Evolutionary conservation across 2,888 invertebrate genomes (phyloP).

Genomic region (Acrobasis suavella): DNA sequence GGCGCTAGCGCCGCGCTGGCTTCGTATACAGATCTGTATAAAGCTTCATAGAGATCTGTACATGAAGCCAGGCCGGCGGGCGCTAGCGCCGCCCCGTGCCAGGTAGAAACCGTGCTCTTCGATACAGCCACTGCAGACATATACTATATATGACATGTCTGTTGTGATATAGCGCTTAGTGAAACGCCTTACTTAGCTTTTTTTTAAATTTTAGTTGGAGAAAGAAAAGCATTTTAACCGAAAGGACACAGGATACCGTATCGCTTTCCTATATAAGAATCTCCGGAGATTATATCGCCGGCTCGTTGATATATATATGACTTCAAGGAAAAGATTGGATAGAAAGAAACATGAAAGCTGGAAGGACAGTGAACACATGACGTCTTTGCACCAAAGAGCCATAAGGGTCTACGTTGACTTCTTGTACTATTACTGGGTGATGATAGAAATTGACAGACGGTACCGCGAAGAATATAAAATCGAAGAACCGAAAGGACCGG

Average conservation of each 20-base stretch:
- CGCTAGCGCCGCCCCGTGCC: too few relatives aligned
- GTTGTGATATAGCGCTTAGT: too few relatives aligned
- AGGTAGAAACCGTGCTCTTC: too few relatives aligned
- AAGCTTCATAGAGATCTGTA: too few relatives aligned
- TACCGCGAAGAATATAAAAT: neutral
- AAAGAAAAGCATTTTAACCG: slow-evolving; percentile 36
- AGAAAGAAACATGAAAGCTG: neutral
- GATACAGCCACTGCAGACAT: too few relatives aligned
- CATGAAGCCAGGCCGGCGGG: too few relatives aligned
- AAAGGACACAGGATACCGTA: slow-evolving; percentile 44
- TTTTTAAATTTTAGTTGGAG: slow-evolving; percentile 32
- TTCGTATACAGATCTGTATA: too few relatives aligned
- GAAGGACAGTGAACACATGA: neutral
- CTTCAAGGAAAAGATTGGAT: slow-evolving; percentile 23
- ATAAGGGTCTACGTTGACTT: slow-evolving; percentile 45
- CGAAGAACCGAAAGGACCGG: neutral
- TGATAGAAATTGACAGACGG: slow-evolving; percentile 41
- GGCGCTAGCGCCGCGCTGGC: too few relatives aligned
- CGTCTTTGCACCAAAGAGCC: slow-evolving; percentile 38
- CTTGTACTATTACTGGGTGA: slow-evolving; percentile 46
- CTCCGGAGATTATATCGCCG: slow-evolving; percentile 35
- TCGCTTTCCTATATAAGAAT: slow-evolving; percentile 41
- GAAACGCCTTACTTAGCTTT: too few relatives aligned
- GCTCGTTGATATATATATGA: slow-evolving; percentile 35
- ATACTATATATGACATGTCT: too few relatives aligned